Evolutionary conservation across 2,113 vertebrate species (phyloP).

Genomic region (Etia nguti): DNA sequence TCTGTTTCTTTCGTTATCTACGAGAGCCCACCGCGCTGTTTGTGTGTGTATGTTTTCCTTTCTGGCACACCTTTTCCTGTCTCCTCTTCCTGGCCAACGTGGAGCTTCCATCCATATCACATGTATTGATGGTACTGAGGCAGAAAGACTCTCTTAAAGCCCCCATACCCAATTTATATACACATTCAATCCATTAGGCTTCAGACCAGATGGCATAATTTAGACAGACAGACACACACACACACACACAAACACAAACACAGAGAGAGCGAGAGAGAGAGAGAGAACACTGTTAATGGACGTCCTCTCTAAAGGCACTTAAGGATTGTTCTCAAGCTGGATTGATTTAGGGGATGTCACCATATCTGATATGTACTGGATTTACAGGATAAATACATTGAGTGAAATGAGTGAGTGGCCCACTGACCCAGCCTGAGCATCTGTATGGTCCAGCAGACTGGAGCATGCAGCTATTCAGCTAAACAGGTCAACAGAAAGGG

Average conservation of each 20-base stretch:
- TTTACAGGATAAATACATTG: neutral
- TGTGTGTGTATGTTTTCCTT: neutral
- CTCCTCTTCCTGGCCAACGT: constrained; percentile 56
- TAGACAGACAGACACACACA: neutral
- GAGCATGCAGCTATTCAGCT: constrained; percentile 23
- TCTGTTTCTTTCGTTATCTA: neutral
- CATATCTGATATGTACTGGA: neutral
- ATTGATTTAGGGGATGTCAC: constrained; percentile 18
- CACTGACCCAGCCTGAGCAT: constrained; percentile 43
- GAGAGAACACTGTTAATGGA: constrained; percentile 14
- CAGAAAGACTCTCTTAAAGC: constrained; percentile 12
- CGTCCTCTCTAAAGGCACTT: constrained; percentile 31
- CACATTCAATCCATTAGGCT: constrained; percentile 31
- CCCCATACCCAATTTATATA: constrained; percentile 25
- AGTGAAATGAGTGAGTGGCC: constrained; percentile 27
- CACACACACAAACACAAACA: neutral
- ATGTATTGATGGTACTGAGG: neutral
- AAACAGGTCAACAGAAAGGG: constrained; percentile 52
- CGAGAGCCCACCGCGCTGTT: neutral
- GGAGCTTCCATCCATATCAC: constrained; percentile 29
- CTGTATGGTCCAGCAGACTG: neutral
- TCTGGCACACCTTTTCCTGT: constrained; percentile 38
- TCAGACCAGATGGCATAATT: constrained; percentile 40
- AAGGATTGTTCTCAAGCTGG: constrained; percentile 18
- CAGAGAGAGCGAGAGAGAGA: neutral